These are phyloP conservation scores for Himalopsyche japonica DNA, from an alignment of 2,888 invertebrate genomes.

Conservation along the genomic window DNA sequence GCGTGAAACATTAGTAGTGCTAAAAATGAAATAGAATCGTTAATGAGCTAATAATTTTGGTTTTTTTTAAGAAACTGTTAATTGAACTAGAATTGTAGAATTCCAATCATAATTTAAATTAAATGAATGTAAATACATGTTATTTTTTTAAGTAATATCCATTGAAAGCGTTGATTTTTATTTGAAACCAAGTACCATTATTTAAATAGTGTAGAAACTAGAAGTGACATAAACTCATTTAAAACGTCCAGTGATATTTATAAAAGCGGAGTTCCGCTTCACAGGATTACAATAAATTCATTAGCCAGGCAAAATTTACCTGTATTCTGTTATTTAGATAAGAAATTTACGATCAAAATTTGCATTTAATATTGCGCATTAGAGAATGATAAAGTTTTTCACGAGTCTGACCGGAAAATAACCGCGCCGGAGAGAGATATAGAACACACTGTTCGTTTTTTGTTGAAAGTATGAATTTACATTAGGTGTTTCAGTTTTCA, in stretches of 20 bases:
- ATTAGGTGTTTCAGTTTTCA: background rate
- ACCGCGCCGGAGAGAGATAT: background rate
- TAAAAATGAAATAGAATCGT: too few species aligned
- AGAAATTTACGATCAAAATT: background rate
- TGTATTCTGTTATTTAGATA: background rate
- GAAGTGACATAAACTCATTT: too few species aligned
- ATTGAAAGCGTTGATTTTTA: too few species aligned
- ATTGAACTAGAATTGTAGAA: too few species aligned
- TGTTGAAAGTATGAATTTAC: background rate
- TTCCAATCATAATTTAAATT: too few species aligned
- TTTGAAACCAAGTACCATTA: too few species aligned
- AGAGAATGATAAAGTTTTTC: background rate
- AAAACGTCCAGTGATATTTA: background rate
- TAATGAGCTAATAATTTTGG: too few species aligned
- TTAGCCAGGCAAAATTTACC: background rate
- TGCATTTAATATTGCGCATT: background rate
- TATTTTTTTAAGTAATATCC: too few species aligned
- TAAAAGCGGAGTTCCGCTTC: background rate
- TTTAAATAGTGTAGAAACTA: too few species aligned
- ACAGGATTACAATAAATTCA: background rate
- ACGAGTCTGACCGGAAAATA: background rate
- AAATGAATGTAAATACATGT: too few species aligned
- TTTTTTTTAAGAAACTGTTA: too few species aligned
- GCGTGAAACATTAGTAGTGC: too few species aligned
- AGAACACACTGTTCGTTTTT: background rate